Conservation (phyloP, 2,888 invertebrate genomes). For the Polietes domitor region DNA sequence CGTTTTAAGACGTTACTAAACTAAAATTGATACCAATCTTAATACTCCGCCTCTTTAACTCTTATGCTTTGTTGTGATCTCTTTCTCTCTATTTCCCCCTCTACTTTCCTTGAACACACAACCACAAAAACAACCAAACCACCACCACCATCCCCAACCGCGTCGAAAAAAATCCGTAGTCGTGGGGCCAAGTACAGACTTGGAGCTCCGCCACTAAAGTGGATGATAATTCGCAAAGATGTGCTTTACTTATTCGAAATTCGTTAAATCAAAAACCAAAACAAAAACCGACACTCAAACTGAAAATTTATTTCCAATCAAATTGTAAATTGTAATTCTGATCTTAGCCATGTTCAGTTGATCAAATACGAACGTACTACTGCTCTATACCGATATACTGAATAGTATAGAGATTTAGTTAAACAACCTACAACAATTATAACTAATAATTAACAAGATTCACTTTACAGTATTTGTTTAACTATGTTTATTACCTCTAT, state of each 20-base stretch:
- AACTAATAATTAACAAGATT: not conserved
- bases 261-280: slow-evolving; percentile 7
- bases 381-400: not conserved
- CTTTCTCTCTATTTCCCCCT: slow-evolving; percentile 6
- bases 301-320: not conserved
- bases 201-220: not conserved
- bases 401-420: not conserved
- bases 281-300: not conserved
- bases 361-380: not conserved
- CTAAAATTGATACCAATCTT: slow-evolving; percentile 8
- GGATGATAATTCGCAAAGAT: slow-evolving; percentile 14
- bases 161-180: not conserved
- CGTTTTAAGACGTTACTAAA: not conserved
- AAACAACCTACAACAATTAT: not conserved
- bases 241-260: slow-evolving; percentile 18
- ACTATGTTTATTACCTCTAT: slow-evolving; percentile 6
- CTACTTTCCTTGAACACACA: not conserved
- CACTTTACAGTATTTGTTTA: slow-evolving; percentile 32
- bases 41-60: slow-evolving; percentile 24
- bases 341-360: slow-evolving; percentile 4
- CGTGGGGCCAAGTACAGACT: not conserved
- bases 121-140: not conserved
- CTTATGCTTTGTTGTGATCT: slow-evolving; percentile 28
- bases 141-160: not conserved
- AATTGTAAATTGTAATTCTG: slow-evolving; percentile 28